Conservation (phyloP, 2,113 vertebrate genomes). For the Neoarius graeffei region DNA sequence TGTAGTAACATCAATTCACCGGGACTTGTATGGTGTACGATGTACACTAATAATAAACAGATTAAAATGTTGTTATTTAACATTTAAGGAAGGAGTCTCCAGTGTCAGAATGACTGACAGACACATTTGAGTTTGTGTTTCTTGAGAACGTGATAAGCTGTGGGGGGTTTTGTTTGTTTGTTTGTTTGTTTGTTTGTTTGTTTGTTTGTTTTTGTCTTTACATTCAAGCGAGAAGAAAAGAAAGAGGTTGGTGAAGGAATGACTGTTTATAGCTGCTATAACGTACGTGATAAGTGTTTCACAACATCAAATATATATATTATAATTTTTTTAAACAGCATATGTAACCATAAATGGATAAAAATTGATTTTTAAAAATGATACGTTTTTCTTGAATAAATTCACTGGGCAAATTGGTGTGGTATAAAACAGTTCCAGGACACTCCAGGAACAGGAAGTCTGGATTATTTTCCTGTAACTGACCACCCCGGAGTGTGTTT, state of each 20-base stretch:
- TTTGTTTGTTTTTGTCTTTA: background rate
- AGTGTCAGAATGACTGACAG: background rate
- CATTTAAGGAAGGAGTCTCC: background rate
- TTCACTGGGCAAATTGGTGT: too few relatives aligned
- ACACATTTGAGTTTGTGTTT: background rate
- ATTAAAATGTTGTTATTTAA: background rate
- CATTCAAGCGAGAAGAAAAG: background rate
- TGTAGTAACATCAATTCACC: background rate
- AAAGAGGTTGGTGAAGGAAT: background rate
- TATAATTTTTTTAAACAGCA: too few relatives aligned
- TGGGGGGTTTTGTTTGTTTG: background rate
- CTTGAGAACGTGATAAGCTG: background rate
- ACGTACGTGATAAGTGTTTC: background rate
- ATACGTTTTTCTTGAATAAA: too few relatives aligned
- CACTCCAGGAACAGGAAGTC: background rate
- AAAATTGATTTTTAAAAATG: background rate
- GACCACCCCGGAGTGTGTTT: background rate
- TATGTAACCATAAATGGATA: background rate
- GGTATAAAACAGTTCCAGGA: background rate
- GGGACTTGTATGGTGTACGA: background rate
- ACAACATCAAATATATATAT: background rate
- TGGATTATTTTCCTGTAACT: background rate
- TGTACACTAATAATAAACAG: background rate
- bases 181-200: background rate
- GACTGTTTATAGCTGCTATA: background rate